Base-by-base conservation (phyloP, 2,113 vertebrate species). In the Chamaea fasciata region DNA sequence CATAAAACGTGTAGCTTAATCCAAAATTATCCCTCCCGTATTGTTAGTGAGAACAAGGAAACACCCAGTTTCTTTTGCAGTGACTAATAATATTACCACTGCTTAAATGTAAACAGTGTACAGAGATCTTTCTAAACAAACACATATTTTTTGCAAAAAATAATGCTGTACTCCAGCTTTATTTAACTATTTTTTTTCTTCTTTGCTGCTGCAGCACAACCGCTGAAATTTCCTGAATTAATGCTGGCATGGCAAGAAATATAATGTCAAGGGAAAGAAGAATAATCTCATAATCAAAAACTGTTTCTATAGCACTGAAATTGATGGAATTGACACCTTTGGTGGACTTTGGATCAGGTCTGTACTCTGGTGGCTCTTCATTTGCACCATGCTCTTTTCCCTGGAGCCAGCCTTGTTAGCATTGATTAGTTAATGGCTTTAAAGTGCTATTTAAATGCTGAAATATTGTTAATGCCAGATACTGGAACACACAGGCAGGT, bases 401-500 rank as follows among this genome's bases (percentile, higher is more conserved):
- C 82, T 77, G 50, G 18, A 93, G 68, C 93, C 63, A 93, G 68
- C 93, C 63, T 91, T 56, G n/a, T 79, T 74, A 92, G 46, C 67
- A 96, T 92, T 88, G 92, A 96, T 94, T 86, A 90, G 73, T 90
- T 94, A 95, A 96, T 92, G 83, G 85, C n/a, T 86, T 90, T 81
- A 81, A 96, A 96, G 68, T 74, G 75, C 50, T 64, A 39, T 86
- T 91, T 93, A 90, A 96, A 88, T 89, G 69, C 50, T 90, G 71
- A 90, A 88, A 83, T 92, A 70, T 33, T 70, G 46, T 44, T 52
- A 60, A 24, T 88, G 62, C 44, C 76, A 93, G 85, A 70, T 67
- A 60, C 35, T 70, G 64, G 63, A 92, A 59, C 19, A 83, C 75
- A 77, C 5, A 50, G 52, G 31, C n/a, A 91, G 84, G 71, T 83